Base-by-base conservation (phyloP, 1,140 invertebrate species). In the Bombus superbus region DNA sequence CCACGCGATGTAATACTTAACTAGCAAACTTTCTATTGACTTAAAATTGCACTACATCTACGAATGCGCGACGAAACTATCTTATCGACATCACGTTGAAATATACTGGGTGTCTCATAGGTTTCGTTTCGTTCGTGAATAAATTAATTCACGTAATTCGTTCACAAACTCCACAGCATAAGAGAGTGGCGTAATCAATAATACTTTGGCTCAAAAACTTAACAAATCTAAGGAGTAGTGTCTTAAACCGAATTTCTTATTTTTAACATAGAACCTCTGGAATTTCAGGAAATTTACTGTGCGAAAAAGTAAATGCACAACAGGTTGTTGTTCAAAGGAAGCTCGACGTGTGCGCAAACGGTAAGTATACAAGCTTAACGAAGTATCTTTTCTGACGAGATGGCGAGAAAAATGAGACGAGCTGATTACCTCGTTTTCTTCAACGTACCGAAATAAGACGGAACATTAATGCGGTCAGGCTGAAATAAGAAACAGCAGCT, bases 361-460 rank as follows among this genome's bases (percentile, higher is more conserved):
- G 38, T 25, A 25, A 78, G 28, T 62, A 15, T 25, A 57, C 35
- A 57, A 57, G 2, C 47, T 47, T 75, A 4, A 10, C 1, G 25
- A 35, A 32, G 22, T 3, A 44, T 53, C 59, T n/a, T 35, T 57
- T 44, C 22, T 25, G 28, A 13, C 3, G 18, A 35, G 76, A 66
- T 40, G 9, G 13, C 18, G 5, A 22, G 9, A 71, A n/a, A 66
- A 79, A 76, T n/a, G 35, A 47, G 35, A 38, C 2, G 42, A 64
- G n/a, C 22, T 59, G 53, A 74, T 74, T 32, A 44, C 38, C n/a
- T 18, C 28, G 38, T 66, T 74, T 79, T 64, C 57, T 66, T 32
- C 38, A 4, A 38, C 35, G 42, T 42, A 25, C 57, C 81, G 81
- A 81, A 81, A 81, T 81, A 81, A 81, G 35, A 53, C 25, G 44